Evolutionary conservation across 2,797 vertebrate genomes (phyloP), one percentile per base, ranked within the genome.

Genomic region (Poecilia gillii): DNA sequence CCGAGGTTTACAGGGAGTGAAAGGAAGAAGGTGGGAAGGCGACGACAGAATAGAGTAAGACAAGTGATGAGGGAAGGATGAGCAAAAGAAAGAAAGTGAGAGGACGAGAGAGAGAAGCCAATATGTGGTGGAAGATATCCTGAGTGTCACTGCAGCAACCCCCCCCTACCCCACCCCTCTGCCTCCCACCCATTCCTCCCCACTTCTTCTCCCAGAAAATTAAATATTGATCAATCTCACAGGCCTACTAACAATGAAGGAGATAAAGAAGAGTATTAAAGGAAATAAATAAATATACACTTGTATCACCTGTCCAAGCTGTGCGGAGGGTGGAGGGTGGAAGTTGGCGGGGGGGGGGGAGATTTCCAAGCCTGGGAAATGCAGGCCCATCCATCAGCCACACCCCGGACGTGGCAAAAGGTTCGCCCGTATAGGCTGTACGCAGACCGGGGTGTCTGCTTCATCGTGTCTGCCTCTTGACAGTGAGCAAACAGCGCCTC

Each of bases 161-260:
- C 16, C 51, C 81, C 73, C 2, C n/a, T 20, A 51, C 49, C n/a
- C 51, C 49, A 20, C 64, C 36, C 1, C 64, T 53, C 49, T 53
- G 49, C 66, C 66, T 13, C 68, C 25, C 68, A 18, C 36, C 64
- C 81, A 91, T 90, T 91, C 86, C 89, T 91, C 88, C 82, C 86
- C 91, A 91, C 91, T 92, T 85, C 94, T 93, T 94, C 95, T 91
- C 92, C 84, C 89, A 96, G 96, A 97, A 98, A 98, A 98, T 97
- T 96, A 97, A 97, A 97, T 97, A 97, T 97, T 97, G 97, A 97
- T 97, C 97, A 97, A 95, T 96, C 95, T 96, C 92, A 78, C 85
- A 82, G 96, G 94, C 94, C 96, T 94, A 93, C 95, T 96, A 97
- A 96, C 96, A 97, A 96, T 89, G 93, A 94, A 93, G 87, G 87